Conservation (phyloP, 2,797 vertebrate genomes). For the Ctenochaetus hawaiiensis region DNA sequence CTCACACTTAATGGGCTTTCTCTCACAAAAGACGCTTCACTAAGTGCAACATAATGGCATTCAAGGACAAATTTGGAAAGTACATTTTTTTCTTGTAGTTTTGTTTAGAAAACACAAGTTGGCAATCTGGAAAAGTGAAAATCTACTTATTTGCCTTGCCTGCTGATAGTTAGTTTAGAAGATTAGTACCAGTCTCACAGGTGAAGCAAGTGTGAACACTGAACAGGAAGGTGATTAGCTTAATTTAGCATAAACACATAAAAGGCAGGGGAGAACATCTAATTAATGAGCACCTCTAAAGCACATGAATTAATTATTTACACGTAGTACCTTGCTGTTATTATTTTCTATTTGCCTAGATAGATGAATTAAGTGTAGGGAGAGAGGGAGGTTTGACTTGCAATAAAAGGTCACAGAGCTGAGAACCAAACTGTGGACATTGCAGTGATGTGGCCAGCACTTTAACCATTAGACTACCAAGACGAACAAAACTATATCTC, state of each 20-base stretch:
- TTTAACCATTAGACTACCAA: not conserved
- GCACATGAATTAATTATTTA: not conserved
- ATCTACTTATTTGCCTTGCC: not conserved
- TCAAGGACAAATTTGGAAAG: slow-evolving; percentile 26
- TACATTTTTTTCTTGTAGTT: slow-evolving; percentile 14
- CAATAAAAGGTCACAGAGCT: not conserved
- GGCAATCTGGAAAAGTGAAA: slow-evolving; percentile 1
- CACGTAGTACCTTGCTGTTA: not conserved
- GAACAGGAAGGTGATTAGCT: not conserved
- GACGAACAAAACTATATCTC: not conserved
- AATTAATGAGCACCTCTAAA: too few relatives aligned
- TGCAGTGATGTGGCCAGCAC: not conserved
- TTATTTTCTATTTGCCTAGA: not conserved
- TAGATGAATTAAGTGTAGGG: not conserved
- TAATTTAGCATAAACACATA: not conserved
- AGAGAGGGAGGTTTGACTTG: not conserved
- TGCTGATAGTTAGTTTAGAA: not conserved
- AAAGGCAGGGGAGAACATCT: not conserved
- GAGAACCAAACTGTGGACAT: not conserved
- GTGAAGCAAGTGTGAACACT: too few relatives aligned
- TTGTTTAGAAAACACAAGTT: not conserved
- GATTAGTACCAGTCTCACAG: not conserved
- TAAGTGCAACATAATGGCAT: slow-evolving; percentile 18
- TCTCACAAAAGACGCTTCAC: slow-evolving; percentile 46
- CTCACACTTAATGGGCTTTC: slow-evolving; percentile 21